These are phyloP conservation scores for Gerosis bhagava DNA, from an alignment of 2,888 invertebrate species.

Conservation along the genomic window DNA sequence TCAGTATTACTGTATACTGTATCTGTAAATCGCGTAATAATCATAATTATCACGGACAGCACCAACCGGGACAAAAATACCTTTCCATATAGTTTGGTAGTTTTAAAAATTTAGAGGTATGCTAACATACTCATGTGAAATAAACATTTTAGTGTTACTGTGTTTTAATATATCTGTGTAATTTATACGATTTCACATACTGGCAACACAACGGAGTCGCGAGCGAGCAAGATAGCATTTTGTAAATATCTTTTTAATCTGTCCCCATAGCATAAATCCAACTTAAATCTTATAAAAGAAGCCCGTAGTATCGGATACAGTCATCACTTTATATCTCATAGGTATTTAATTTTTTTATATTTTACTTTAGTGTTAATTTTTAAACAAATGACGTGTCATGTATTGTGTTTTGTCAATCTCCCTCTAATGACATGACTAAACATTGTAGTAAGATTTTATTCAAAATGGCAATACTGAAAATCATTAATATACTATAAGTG, in stretches of 20 bases:
- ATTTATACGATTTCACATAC: slow-evolving; percentile 32
- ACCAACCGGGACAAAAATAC: too few species aligned
- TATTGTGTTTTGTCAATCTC: slow-evolving; percentile 56
- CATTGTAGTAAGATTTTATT: slow-evolving; percentile 33
- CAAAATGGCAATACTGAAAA: slow-evolving; percentile 44
- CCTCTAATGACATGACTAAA: slow-evolving; percentile 47
- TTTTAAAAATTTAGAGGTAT: slow-evolving; percentile 30
- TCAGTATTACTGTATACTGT: too few species aligned
- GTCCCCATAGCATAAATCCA: slow-evolving; percentile 76
- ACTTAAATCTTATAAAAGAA: slow-evolving; percentile 56
- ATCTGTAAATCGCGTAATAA: too few species aligned
- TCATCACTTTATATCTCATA: slow-evolving; percentile 79
- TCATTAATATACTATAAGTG: not conserved
- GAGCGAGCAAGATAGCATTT: slow-evolving; percentile 73
- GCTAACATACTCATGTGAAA: slow-evolving; percentile 32
- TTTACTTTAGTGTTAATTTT: slow-evolving; percentile 67
- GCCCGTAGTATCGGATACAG: slow-evolving; percentile 59
- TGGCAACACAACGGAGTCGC: slow-evolving; percentile 55
- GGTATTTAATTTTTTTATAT: slow-evolving; percentile 79
- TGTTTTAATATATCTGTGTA: slow-evolving; percentile 29
- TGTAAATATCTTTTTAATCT: slow-evolving; percentile 73
- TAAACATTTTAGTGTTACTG: slow-evolving; percentile 22
- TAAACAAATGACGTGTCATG: slow-evolving; percentile 70
- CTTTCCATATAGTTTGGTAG: slow-evolving; percentile 15
- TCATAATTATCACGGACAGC: too few species aligned